Percentiles rank a stretch among this genome's conserved stretches.
These are phyloP conservation scores for Lacerta bilineata DNA, from an alignment of 2,797 vertebrate species.

Conservation along the genomic window DNA sequence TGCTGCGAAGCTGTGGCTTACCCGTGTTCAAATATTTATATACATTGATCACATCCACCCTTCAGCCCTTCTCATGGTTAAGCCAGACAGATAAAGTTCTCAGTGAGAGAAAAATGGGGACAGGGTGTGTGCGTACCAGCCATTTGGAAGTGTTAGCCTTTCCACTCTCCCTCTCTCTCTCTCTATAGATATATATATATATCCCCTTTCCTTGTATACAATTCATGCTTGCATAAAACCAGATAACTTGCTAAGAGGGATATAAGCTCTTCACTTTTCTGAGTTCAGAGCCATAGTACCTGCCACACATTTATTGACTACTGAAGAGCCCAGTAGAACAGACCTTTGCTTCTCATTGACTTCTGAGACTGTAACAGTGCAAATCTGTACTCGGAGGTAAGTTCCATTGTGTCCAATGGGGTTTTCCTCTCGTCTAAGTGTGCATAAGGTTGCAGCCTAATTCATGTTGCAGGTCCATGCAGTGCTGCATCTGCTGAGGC, in stretches of 20 bases:
- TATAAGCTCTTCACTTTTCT: not conserved
- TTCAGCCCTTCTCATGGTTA: constrained; percentile 7
- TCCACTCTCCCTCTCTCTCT: too few species aligned
- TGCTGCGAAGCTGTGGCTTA: constrained; percentile 30
- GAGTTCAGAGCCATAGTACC: not conserved
- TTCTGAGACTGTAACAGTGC: not conserved
- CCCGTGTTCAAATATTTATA: constrained; percentile 45
- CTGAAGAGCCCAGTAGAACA: not conserved
- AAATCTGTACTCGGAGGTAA: not conserved
- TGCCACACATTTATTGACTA: not conserved
- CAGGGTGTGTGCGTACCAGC: not conserved
- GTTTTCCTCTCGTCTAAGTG: not conserved
- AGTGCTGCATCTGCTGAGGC: too few species aligned
- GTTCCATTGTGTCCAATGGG: not conserved
- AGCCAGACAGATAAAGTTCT: constrained; percentile 17
- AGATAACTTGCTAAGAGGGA: not conserved
- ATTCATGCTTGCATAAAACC: not conserved
- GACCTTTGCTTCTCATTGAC: not conserved
- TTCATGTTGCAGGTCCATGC: not conserved
- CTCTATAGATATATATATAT: not conserved
- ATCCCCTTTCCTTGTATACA: not conserved
- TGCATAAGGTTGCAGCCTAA: not conserved
- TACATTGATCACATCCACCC: constrained; percentile 23
- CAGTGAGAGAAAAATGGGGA: not conserved
- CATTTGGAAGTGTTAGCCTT: not conserved